Conservation (phyloP, 2,797 vertebrate species). For the Clarias pachynema region DNA sequence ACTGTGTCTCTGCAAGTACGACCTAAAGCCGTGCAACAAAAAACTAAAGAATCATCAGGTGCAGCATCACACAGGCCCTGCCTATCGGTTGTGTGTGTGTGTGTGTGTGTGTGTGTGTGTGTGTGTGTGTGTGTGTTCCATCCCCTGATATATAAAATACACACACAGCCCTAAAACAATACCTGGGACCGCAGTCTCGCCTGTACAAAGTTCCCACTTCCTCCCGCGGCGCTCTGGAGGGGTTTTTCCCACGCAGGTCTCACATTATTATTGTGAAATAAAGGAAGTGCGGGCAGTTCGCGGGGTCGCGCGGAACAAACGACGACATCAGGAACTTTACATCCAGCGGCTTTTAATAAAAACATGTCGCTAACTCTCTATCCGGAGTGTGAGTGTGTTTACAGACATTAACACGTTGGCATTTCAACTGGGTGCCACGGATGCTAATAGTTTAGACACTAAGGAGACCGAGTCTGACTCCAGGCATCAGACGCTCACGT, state of each 20-base stretch:
- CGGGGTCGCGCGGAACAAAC: background rate
- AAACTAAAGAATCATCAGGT: no score
- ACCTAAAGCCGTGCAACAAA: no score
- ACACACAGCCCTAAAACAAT: constrained; percentile 17
- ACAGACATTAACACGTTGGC: background rate
- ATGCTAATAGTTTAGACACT: background rate
- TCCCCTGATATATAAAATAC: background rate
- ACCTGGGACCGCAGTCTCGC: background rate
- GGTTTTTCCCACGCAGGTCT: constrained; percentile 22
- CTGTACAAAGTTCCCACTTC: background rate
- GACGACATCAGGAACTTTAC: background rate
- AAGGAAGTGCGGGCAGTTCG: constrained; percentile 11
- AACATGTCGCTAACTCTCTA: no score
- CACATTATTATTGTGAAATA: constrained; percentile 22
- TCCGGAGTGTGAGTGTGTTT: background rate
- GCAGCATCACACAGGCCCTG: background rate
- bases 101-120: background rate
- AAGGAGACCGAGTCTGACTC: background rate
- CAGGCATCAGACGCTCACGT: background rate
- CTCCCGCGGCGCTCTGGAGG: background rate
- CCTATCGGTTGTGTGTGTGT: background rate
- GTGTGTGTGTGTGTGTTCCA: background rate
- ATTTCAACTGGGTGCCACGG: background rate
- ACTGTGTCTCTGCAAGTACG: no score
- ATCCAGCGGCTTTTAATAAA: background rate